Evolutionary conservation across 2,113 vertebrate genomes (phyloP), one percentile per base, ranked within the genome.

Genomic region (Pogona vitticeps): DNA sequence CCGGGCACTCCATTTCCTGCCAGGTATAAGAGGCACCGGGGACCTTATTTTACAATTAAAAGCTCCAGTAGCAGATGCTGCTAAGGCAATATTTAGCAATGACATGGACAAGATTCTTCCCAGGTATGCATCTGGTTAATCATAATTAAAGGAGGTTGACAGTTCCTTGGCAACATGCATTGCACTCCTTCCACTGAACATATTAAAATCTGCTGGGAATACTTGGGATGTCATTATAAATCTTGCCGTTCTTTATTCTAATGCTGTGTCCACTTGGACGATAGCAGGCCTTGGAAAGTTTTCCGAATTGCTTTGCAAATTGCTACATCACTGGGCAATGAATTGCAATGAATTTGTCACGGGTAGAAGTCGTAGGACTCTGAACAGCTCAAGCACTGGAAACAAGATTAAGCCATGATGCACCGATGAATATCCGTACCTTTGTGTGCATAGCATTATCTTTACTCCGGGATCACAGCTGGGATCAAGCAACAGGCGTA

Each of bases 91-190:
- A 79, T 86, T 86, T 71, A 86, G 84, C 67, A 40, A 86, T 31
- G 76, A n/a, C 67, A 72, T 23, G 33, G 76, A 33, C 67, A 80
- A 40, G 33, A 71, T 15, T 71, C 28, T 42, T 86, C 13, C 63
- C 65, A 70, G 84, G 76, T 71, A 56, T 31, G n/a, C 9, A 10
- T 42, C 42, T 86, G 84, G 76, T 86, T 86, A 72, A 86, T 86
- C 84, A 86, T 80, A 59, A 80, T 86, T 86, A 86, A 86, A 72
- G 67, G 4, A 56, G 17, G 33, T 28, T 86, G 84, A 86, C 84
- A 86, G 52, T 15, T 59, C 84, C 76, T 80, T 86, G 84, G 67
- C 65, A 40, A 59, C 73, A 40, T 31, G 56, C 76, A 61, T 28
- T 80, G 56, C 79, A 40, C 67, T 61, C 38, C 83, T 40, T 78